Conservation (phyloP, 2,797 vertebrate species). For the Pterois miles region DNA sequence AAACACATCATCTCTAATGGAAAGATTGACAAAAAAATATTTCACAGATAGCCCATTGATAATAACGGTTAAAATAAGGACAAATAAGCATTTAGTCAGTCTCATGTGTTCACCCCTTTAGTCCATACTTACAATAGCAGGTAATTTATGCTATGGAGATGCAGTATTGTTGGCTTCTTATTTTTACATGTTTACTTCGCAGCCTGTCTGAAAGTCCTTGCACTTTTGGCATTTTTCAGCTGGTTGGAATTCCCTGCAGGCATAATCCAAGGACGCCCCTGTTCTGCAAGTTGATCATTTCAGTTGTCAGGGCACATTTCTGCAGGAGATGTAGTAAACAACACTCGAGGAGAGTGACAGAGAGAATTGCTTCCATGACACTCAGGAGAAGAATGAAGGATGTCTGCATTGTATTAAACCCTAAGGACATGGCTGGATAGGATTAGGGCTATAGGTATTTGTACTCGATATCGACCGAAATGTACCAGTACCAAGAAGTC, state of each 20-base stretch:
- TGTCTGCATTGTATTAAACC: not conserved
- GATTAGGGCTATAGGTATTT: not conserved
- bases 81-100: not conserved
- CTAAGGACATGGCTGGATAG: not conserved
- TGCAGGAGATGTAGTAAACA: slow-evolving; percentile 48
- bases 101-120: not conserved
- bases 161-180: not conserved
- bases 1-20: not conserved
- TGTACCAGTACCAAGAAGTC: not conserved
- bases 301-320: slow-evolving; percentile 58
- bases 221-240: slow-evolving; percentile 45
- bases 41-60: not conserved
- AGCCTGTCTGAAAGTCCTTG: slow-evolving; percentile 41
- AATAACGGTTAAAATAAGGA: not conserved
- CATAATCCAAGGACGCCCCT: slow-evolving; percentile 50
- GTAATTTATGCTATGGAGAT: slow-evolving; percentile 35
- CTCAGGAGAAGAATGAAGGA: slow-evolving; percentile 11
- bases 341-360: slow-evolving; percentile 27
- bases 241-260: slow-evolving; percentile 66
- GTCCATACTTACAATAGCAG: not conserved
- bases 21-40: not conserved
- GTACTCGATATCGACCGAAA: not conserved
- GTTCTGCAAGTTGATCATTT: slow-evolving; percentile 55
- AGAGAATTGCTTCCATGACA: slow-evolving; percentile 12
- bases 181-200: slow-evolving; percentile 21